Percentiles rank a stretch among this genome's conserved stretches.
These are phyloP conservation scores for Allophyes oxyacanthae DNA, from an alignment of 2,888 invertebrate genomes.

Conservation along the genomic window DNA sequence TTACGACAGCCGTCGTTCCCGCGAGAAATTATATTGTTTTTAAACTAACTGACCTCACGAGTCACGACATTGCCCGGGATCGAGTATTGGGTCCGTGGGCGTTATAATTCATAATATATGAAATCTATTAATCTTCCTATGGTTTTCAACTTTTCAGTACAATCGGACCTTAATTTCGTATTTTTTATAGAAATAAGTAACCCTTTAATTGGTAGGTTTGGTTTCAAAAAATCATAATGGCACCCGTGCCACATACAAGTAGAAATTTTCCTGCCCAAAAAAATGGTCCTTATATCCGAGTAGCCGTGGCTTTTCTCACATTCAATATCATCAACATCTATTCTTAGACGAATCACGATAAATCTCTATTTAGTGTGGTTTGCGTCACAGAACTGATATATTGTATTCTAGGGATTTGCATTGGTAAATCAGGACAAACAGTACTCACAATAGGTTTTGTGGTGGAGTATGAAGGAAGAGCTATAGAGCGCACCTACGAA, in stretches of 20 bases:
- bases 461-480: slow-evolving; percentile 20
- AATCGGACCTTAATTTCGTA: no score
- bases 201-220: no score
- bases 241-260: no score
- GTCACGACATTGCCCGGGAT: slow-evolving; percentile 6
- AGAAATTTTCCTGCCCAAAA: no score
- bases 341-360: slow-evolving; percentile 39
- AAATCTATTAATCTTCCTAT: slow-evolving; percentile 7
- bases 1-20: slow-evolving; percentile 51
- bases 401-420: slow-evolving; percentile 51
- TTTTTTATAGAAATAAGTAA: no score
- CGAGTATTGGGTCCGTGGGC: slow-evolving; percentile 3
- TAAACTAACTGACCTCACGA: slow-evolving; percentile 30
- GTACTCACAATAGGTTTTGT: slow-evolving; percentile 32
- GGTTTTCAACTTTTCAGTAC: neutral
- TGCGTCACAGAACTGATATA: slow-evolving; percentile 55
- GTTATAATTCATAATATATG: slow-evolving; percentile 21
- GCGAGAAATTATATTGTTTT: slow-evolving; percentile 54
- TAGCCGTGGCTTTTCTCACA: slow-evolving; percentile 1
- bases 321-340: slow-evolving; percentile 29
- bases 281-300: slow-evolving; percentile 1
- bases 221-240: no score
- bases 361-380: slow-evolving; percentile 43
- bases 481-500: slow-evolving; percentile 6
- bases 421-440: slow-evolving; percentile 43